Conservation (phyloP, 2,113 vertebrate genomes). For the Apus apus region DNA sequence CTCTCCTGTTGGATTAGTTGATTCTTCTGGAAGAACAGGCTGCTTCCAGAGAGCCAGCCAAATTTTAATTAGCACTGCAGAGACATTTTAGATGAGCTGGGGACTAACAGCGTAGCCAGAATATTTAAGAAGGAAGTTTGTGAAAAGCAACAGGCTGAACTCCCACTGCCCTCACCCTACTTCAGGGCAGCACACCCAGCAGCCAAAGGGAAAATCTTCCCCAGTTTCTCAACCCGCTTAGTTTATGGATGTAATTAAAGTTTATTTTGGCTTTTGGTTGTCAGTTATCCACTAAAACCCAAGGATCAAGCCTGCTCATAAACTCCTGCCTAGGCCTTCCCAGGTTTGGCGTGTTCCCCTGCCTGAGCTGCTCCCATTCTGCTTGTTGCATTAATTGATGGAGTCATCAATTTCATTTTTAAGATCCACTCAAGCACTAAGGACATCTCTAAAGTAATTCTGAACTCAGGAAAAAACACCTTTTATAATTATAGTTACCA, state of each 20-base stretch:
- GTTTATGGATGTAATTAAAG: background rate
- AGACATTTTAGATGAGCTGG: background rate
- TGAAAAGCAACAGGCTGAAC: background rate
- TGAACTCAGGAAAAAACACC: background rate
- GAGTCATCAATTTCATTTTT: background rate
- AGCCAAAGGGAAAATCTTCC: background rate
- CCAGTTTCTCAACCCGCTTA: background rate
- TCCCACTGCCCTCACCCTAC: background rate
- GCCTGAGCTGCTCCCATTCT: background rate
- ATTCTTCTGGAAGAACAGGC: background rate
- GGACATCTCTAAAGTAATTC: background rate
- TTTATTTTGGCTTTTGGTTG: background rate
- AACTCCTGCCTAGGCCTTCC: background rate
- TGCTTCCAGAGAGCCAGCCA: background rate
- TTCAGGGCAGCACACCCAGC: no score
- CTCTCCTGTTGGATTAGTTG: background rate
- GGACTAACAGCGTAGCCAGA: background rate
- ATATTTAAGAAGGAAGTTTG: background rate
- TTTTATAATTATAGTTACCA: background rate
- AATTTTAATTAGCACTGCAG: background rate
- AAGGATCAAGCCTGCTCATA: background rate
- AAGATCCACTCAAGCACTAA: background rate
- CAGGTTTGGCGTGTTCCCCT: no score
- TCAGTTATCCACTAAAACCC: background rate
- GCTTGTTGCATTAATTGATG: background rate